phyloP scores from a whole-genome alignment of 1,140 invertebrate species.

The Anastrepha ludens region DNA sequence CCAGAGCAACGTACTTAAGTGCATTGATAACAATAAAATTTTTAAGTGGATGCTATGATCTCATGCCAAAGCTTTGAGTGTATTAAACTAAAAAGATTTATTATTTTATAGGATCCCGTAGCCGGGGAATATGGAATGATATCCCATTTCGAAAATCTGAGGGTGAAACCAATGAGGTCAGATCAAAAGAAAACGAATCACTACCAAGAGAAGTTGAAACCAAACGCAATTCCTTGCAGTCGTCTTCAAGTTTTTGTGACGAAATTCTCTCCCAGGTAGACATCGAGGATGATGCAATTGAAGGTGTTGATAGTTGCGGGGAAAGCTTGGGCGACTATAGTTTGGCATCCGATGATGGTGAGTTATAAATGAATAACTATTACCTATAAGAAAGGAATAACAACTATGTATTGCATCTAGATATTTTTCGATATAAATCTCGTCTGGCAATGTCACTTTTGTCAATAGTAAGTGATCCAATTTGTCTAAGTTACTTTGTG shows the following conservation, averaged over 20 bases:
- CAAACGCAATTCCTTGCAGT: constrained; percentile 69
- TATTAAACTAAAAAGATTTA: not conserved
- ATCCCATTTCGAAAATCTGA: not conserved
- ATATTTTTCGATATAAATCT: constrained; percentile 69
- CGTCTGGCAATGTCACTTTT: constrained; percentile 77
- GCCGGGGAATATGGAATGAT: not conserved
- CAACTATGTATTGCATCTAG: constrained; percentile 56
- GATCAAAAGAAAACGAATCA: not conserved
- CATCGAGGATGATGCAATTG: not conserved
- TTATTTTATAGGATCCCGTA: not conserved
- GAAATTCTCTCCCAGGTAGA: constrained; percentile 64
- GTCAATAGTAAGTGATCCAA: constrained; percentile 81
- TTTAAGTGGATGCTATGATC: not conserved
- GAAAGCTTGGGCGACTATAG: not conserved
- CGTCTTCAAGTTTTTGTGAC: constrained; percentile 73
- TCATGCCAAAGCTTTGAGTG: not conserved
- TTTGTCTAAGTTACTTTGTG: constrained; percentile 83
- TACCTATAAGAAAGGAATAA: not conserved
- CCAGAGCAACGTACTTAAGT: not conserved
- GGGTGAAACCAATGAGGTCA: too few species aligned
- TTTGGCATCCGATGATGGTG: constrained; percentile 10
- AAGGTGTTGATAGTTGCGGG: not conserved
- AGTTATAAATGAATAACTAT: not conserved
- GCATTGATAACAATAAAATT: not conserved
- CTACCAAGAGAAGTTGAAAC: not conserved